Evolutionary conservation across 2,888 invertebrate genomes (phyloP), one percentile per base, ranked within the genome.

Genomic region (Volucella bombylans): DNA sequence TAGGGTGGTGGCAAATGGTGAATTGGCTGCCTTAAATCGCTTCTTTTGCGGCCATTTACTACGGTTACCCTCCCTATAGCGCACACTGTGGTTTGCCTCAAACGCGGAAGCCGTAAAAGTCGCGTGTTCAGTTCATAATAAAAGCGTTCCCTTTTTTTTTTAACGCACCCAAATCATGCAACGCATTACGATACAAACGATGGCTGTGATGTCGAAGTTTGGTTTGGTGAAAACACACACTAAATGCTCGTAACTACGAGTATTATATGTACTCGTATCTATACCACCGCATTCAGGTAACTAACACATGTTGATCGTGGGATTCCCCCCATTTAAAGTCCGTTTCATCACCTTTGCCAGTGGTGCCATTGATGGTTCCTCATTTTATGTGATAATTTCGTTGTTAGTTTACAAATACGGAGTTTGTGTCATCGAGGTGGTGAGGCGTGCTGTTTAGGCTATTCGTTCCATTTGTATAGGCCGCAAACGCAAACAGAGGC

Each of bases 241-340:
- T 23, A 61, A 41, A 38, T 52, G 49, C 18, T 23, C 18, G 18
- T 23, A 23, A 52, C 69, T 31, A 73, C 55, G n/a, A n/a, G n/a
- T n/a, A n/a, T n/a, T n/a, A n/a, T 64, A 55, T 55, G 39, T 10
- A 14, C 57, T 9, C 8, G n/a, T 38, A 12, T 10, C n/a, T 18
- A n/a, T 6, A 57, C 38, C 57, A 78, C 62, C 59, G 64, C 59
- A 69, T 69, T 64, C 52, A 54, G 57, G 49, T 43, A 64, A 67
- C 64, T 55, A 73, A 61, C 78, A 74, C 73, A 82, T 82, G 83
- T 79, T 74, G 79, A 83, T 79, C 65, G 79, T 74, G 74, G 79
- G 79, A 80, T 62, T 76, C 38, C 55, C 55, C 49, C 31, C 31
- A 31, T 31, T 64, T 45, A 12, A 57, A 47, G 15, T 54, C 59